Percentiles rank a stretch among this genome's conserved stretches.
Evolutionary conservation across 1,140 invertebrate genomes (phyloP).

Genomic region (Diabrotica undecimpunctata): DNA sequence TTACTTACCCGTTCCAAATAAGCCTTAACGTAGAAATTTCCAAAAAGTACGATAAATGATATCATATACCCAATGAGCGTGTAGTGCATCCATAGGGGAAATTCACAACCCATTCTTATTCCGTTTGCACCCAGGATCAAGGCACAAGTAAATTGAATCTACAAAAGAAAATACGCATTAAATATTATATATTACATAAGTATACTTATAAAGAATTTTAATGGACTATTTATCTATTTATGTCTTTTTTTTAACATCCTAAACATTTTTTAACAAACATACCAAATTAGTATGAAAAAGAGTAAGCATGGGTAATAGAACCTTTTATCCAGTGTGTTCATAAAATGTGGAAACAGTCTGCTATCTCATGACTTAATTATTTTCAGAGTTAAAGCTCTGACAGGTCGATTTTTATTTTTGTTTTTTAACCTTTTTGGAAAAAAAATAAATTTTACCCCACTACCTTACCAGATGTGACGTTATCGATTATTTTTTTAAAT

Average conservation of each 20-base stretch:
- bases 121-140: conserved; percentile 79
- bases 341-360: too few relatives aligned
- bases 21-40: conserved; percentile 85
- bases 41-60: conserved; percentile 85
- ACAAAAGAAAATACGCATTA: conserved; percentile 27
- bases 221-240: not conserved
- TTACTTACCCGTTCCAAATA: conserved; percentile 68
- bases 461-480: too few relatives aligned
- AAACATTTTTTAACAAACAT: too few relatives aligned
- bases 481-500: too few relatives aligned
- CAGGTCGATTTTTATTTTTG: too few relatives aligned
- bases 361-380: too few relatives aligned
- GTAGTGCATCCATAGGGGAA: conserved; percentile 93
- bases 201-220: not conserved
- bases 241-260: not conserved
- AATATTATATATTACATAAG: conserved; percentile 3
- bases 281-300: too few relatives aligned
- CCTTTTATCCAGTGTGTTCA: too few relatives aligned
- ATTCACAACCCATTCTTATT: conserved; percentile 78
- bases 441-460: too few relatives aligned
- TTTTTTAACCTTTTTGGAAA: too few relatives aligned
- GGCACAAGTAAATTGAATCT: conserved; percentile 84
- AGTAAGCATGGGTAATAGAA: too few relatives aligned
- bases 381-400: too few relatives aligned
- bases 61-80: conserved; percentile 87